These are phyloP conservation scores for Perccottus glenii DNA, from an alignment of 2,113 vertebrate genomes.

Conservation along the genomic window DNA sequence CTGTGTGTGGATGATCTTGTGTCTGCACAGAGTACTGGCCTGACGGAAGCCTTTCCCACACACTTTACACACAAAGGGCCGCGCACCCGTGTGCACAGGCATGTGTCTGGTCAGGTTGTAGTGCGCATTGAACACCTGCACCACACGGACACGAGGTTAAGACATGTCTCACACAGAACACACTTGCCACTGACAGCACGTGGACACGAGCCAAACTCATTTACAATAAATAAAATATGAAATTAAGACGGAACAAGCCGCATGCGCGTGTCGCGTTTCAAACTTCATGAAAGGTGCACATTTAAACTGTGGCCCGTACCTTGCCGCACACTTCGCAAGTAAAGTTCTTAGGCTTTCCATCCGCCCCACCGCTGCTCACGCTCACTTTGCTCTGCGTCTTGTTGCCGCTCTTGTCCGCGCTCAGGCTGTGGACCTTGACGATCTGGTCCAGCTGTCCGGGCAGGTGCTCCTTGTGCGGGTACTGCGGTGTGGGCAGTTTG, in stretches of 20 bases:
- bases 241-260: too few relatives aligned
- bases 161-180: background rate
- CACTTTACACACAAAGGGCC: slow-evolving; percentile 97
- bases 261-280: too few relatives aligned
- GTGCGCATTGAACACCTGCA: slow-evolving; percentile 94
- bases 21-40: slow-evolving; percentile 94
- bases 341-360: slow-evolving; percentile 95
- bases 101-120: slow-evolving; percentile 98
- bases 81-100: slow-evolving; percentile 97
- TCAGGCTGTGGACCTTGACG: slow-evolving; percentile 87
- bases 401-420: slow-evolving; percentile 79
- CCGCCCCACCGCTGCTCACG: slow-evolving; percentile 54
- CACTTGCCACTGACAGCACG: too few relatives aligned
- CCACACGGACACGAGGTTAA: background rate
- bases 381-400: slow-evolving; percentile 85
- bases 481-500: slow-evolving; percentile 87
- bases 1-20: slow-evolving; percentile 99
- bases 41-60: slow-evolving; percentile 97
- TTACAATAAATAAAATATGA: too few relatives aligned
- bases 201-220: too few relatives aligned
- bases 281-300: too few relatives aligned
- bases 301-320: slow-evolving; percentile 69
- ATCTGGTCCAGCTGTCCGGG: slow-evolving; percentile 95
- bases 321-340: slow-evolving; percentile 99
- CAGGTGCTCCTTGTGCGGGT: slow-evolving; percentile 91